Percentiles rank a stretch among this genome's conserved stretches.
Evolutionary conservation across 2,888 invertebrate species (phyloP).

Genomic region (Agrochola lota): DNA sequence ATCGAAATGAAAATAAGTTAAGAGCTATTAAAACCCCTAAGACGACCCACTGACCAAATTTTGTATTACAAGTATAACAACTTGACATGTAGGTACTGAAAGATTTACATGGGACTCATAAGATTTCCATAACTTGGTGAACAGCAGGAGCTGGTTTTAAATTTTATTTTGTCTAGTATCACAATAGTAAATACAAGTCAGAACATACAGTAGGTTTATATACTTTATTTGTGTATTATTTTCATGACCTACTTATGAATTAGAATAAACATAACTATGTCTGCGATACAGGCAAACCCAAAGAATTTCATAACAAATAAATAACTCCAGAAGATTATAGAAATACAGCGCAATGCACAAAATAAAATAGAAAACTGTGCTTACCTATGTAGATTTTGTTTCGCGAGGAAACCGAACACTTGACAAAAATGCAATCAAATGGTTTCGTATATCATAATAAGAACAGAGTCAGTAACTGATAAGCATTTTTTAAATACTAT

Average conservation of each 20-base stretch:
- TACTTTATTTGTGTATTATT: slow-evolving; percentile 67
- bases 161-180: neutral
- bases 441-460: slow-evolving; percentile 74
- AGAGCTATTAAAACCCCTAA: neutral
- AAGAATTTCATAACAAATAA: neutral
- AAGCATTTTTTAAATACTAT: slow-evolving; percentile 68
- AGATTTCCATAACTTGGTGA: slow-evolving; percentile 3
- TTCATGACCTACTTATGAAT: slow-evolving; percentile 68
- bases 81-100: neutral
- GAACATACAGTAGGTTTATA: slow-evolving; percentile 44
- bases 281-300: slow-evolving; percentile 15
- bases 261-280: slow-evolving; percentile 26
- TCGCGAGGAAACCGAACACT: slow-evolving; percentile 76
- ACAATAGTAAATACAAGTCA: slow-evolving; percentile 37
- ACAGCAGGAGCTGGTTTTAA: neutral
- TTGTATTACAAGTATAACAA: neutral
- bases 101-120: neutral
- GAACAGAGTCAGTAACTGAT: slow-evolving; percentile 68
- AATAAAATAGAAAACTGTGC: slow-evolving; percentile 45
- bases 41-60: no score
- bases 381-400: slow-evolving; percentile 76
- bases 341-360: slow-evolving; percentile 1
- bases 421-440: slow-evolving; percentile 76
- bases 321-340: neutral
- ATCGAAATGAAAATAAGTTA: neutral